These are phyloP conservation scores for Sphaeramia orbicularis DNA, from an alignment of 2,797 vertebrate species.

Conservation along the genomic window DNA sequence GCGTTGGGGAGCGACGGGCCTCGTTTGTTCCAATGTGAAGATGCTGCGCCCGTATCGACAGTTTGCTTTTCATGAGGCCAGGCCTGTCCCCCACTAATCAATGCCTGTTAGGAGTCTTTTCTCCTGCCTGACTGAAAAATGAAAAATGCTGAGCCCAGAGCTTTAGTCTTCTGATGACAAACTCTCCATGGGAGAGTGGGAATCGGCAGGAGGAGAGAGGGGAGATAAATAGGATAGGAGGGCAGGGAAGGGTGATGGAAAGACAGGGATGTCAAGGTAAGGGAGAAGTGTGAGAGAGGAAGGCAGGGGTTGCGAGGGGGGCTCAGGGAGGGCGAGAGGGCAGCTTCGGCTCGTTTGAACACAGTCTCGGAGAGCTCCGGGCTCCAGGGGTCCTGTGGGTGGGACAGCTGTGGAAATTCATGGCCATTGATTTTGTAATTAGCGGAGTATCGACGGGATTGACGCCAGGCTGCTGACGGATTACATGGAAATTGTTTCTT, in stretches of 20 bases:
- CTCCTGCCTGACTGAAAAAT: conserved; percentile 83
- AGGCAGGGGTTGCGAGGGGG: conserved; percentile 54
- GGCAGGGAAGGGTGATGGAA: conserved; percentile 30
- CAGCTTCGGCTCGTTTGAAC: conserved; percentile 79
- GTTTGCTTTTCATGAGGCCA: conserved; percentile 83
- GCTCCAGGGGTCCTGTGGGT: conserved; percentile 74
- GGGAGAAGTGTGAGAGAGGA: conserved; percentile 78
- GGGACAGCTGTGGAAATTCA: conserved; percentile 90
- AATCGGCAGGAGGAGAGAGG: conserved; percentile 5
- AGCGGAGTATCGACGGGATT: conserved; percentile 92
- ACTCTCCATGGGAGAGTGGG: conserved; percentile 65
- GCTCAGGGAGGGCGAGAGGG: conserved; percentile 69
- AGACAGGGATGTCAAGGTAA: conserved; percentile 68
- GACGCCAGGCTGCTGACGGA: conserved; percentile 88
- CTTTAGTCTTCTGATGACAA: conserved; percentile 79
- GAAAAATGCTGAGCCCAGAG: conserved; percentile 82
- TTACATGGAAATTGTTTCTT: conserved; percentile 92
- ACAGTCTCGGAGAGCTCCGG: conserved; percentile 51
- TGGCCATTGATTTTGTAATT: conserved; percentile 95
- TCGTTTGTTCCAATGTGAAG: conserved; percentile 85
- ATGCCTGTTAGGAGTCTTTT: conserved; percentile 84
- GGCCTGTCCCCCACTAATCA: conserved; percentile 79
- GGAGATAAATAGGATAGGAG: conserved; percentile 27
- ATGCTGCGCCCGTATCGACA: conserved; percentile 81
- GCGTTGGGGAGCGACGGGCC: conserved; percentile 80